These are phyloP conservation scores for Peucedramus taeniatus DNA, from an alignment of 2,113 vertebrate genomes.

Conservation along the genomic window DNA sequence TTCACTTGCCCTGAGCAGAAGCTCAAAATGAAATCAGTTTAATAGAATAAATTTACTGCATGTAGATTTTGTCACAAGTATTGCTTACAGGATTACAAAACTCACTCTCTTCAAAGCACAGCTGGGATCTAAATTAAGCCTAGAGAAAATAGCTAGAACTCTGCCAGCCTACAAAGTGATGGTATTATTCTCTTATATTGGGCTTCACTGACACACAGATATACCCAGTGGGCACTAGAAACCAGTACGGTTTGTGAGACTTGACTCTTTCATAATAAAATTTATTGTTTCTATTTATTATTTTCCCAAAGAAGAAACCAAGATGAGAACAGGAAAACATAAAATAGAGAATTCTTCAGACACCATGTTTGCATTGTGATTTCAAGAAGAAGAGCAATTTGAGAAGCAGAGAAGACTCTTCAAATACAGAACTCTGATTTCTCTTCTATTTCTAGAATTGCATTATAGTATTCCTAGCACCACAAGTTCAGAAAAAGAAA, in stretches of 20 bases:
- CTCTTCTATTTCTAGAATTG: neutral
- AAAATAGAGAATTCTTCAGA: neutral
- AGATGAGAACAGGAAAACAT: neutral
- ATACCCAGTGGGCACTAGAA: neutral
- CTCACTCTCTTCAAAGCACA: conserved; percentile 17
- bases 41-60: neutral
- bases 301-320: conserved; percentile 17
- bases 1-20: neutral
- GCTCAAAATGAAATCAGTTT: neutral
- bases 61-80: neutral
- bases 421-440: neutral
- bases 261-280: neutral
- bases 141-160: conserved; percentile 21
- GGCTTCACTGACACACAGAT: neutral
- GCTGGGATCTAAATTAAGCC: conserved; percentile 47
- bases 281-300: conserved; percentile 8
- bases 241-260: neutral
- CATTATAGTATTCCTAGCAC: neutral
- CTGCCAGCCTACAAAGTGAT: conserved; percentile 14
- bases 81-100: conserved; percentile 37
- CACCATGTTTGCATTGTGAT: neutral
- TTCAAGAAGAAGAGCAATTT: neutral
- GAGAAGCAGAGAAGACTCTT: neutral
- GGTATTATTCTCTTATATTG: neutral
- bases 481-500: neutral